Base-by-base conservation (phyloP, 2,113 vertebrate species). In the Paracanthobrama guichenoti region DNA sequence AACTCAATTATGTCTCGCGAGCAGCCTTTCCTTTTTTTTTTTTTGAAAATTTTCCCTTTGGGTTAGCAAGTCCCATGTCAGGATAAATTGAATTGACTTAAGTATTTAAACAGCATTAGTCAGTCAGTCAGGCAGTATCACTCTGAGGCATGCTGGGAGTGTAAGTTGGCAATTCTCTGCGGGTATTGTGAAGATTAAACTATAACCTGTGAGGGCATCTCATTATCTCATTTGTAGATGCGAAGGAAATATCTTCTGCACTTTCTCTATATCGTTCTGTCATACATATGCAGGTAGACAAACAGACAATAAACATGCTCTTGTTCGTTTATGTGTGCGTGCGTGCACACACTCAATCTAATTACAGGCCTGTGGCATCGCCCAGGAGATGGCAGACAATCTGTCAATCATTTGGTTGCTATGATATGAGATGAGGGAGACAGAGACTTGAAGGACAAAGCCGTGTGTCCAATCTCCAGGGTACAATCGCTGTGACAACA, bases 371-470 rank as follows among this genome's bases (percentile, higher is more conserved):
- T 78, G 12, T 18, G 64, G 73, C 13, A 31, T 81, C 76, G 22
- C 69, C 57, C 16, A n/a, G 83, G 60, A 83, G 48, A 86, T 64
- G 84, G 26, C 84, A n/a, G 39, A 28, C 57, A 42, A 35, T n/a
- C 76, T 81, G 76, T 86, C 87, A 79, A 77, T 88, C 81, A 88
- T 81, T 31, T 26, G 14, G 64, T 59, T 82, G 62, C 64, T 79
- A 71, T 78, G 55, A 81, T 81, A 81, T 77, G 71, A 88, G 26
- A 57, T 24, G 48, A 39, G 46, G 69, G 14, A 76, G 50, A 71
- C 76, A 3, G 62, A 50, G 59, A 64, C 4, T 24, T 84, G 79
- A 85, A 79, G 79, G 79, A 84, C 60, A 84, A 78, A 64, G 35
- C 26, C 28, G 81, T 53, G 22, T 44, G 72, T 53, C 48, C 62